Evolutionary conservation across 2,888 invertebrate genomes (phyloP).

Genomic region (Zaprionus lineosus): DNA sequence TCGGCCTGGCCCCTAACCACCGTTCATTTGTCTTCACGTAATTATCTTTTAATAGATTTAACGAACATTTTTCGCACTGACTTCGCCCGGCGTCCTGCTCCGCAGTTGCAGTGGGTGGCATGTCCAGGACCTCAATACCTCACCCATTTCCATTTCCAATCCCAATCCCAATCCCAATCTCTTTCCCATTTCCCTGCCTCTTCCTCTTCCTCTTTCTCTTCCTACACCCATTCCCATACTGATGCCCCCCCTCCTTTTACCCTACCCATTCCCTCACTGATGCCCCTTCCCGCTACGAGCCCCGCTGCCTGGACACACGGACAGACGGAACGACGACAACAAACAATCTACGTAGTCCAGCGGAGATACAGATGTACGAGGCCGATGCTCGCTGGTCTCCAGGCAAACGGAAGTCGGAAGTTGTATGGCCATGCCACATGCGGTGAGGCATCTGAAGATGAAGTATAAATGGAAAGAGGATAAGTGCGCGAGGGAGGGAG

Average conservation of each 20-base stretch:
- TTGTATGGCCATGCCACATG: constrained; percentile 76
- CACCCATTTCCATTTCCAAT: constrained; percentile 5
- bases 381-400: constrained; percentile 38
- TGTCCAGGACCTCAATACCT: neutral
- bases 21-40: constrained; percentile 77
- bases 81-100: constrained; percentile 52
- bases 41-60: constrained; percentile 78
- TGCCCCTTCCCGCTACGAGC: too few species aligned
- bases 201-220: too few species aligned
- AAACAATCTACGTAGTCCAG: constrained; percentile 30
- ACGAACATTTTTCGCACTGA: constrained; percentile 76
- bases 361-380: constrained; percentile 29
- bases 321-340: constrained; percentile 13
- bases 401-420: constrained; percentile 69
- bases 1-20: neutral
- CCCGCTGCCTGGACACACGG: neutral
- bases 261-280: too few species aligned
- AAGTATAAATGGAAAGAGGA: too few species aligned
- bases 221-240: too few species aligned
- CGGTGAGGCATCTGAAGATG: constrained; percentile 39
- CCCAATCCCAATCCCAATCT: constrained; percentile 1
- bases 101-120: constrained; percentile 9
- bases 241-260: too few species aligned
- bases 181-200: neutral
- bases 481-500: too few species aligned